Conservation (phyloP, 2,113 vertebrate genomes). For the Hyperopisus bebe region DNA sequence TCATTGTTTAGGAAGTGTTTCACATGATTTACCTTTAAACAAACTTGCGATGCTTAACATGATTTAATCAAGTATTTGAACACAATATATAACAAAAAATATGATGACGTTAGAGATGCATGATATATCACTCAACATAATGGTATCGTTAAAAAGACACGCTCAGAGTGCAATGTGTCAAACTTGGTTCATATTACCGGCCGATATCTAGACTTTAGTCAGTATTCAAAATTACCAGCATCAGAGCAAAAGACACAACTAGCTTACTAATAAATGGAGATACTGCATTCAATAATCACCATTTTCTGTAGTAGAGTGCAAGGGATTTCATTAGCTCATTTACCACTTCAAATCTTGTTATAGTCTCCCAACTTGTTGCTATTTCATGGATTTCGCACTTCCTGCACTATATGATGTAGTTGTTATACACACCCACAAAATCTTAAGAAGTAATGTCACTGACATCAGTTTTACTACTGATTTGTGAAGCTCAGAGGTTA, state of each 20-base stretch:
- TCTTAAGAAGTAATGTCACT: background rate
- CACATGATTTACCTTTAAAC: background rate
- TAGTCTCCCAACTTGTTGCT: background rate
- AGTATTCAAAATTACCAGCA: background rate
- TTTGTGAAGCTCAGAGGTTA: background rate
- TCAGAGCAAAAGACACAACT: background rate
- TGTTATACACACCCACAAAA: background rate
- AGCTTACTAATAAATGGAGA: background rate
- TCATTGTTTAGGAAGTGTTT: constrained; percentile 7
- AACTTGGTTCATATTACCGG: background rate
- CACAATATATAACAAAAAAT: background rate
- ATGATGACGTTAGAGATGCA: background rate
- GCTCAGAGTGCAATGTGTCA: background rate
- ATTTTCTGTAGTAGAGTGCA: background rate
- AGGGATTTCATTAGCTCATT: background rate
- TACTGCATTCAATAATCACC: background rate
- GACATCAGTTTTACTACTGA: background rate
- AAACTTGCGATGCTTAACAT: background rate
- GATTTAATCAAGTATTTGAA: background rate
- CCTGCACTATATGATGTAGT: background rate
- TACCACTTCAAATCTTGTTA: background rate
- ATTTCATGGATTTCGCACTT: background rate
- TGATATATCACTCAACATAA: background rate
- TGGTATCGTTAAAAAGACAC: background rate
- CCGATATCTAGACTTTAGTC: background rate